Evolutionary conservation across 2,797 vertebrate genomes (phyloP).

Genomic region (Propithecus perrieri): DNA sequence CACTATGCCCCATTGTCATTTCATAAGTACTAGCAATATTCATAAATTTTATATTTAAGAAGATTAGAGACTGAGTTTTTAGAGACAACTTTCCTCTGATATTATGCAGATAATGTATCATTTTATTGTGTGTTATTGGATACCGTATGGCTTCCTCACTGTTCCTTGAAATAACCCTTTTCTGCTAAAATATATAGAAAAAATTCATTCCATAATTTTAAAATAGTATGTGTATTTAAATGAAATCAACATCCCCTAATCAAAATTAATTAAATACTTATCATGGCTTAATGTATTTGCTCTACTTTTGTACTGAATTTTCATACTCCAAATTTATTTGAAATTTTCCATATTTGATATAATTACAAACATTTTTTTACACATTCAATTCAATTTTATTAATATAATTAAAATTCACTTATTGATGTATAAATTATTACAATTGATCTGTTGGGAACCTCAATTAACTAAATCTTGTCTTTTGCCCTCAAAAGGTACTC

Average conservation of each 20-base stretch:
- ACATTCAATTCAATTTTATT: background rate
- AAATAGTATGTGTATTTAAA: background rate
- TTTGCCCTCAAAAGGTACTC: background rate
- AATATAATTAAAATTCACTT: slow-evolving; percentile 13
- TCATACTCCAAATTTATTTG: background rate
- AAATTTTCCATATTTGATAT: background rate
- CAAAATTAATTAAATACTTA: background rate
- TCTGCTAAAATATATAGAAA: background rate
- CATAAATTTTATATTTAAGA: background rate
- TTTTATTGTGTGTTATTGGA: background rate
- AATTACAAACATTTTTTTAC: background rate
- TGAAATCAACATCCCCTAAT: background rate
- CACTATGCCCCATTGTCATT: background rate
- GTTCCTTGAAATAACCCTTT: background rate
- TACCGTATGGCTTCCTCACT: background rate
- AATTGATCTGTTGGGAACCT: background rate
- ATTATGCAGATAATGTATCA: background rate
- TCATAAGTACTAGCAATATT: background rate
- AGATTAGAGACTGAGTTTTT: background rate
- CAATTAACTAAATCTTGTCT: background rate
- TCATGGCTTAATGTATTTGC: background rate
- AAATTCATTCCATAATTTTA: background rate
- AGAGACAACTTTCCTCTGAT: background rate
- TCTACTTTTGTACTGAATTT: slow-evolving; percentile 9
- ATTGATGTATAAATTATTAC: background rate